phyloP scores from a whole-genome alignment of 2,888 invertebrate species.

The Conops quadrifasciatus region DNA sequence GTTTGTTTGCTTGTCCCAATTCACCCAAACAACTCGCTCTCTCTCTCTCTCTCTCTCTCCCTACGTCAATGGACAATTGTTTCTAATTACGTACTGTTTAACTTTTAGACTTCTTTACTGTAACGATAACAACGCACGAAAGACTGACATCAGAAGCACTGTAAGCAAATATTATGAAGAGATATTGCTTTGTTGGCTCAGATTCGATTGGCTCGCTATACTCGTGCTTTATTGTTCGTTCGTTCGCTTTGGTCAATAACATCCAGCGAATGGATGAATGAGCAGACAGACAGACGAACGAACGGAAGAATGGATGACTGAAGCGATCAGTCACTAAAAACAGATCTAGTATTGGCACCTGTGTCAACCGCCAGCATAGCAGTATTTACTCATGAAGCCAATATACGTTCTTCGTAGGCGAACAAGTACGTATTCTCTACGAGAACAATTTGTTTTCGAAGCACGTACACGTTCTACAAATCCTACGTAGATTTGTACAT shows the following conservation, averaged over 20 bases:
- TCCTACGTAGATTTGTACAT: constrained; percentile 18
- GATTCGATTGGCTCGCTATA: constrained; percentile 25
- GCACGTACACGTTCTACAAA: constrained; percentile 26
- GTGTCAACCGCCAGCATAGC: constrained; percentile 22
- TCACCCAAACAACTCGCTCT: not conserved
- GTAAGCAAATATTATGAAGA: not conserved
- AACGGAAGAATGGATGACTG: too few species aligned
- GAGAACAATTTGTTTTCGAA: not conserved
- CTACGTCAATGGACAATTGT: constrained; percentile 20
- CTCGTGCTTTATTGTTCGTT: not conserved
- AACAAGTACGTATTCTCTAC: not conserved
- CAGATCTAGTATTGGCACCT: constrained; percentile 27
- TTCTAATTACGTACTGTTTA: constrained; percentile 21
- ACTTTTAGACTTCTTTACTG: constrained; percentile 14
- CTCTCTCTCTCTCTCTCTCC: not conserved
- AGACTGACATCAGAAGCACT: not conserved
- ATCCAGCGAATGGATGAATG: constrained; percentile 10
- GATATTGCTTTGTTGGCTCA: constrained; percentile 24
- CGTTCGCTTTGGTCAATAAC: constrained; percentile 31
- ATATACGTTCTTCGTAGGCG: too few species aligned
- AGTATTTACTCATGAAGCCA: not conserved
- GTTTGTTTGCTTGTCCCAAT: constrained; percentile 13
- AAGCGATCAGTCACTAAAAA: not conserved
- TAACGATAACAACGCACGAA: not conserved
- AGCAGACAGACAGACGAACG: too few species aligned